Base-by-base conservation (phyloP, 1,140 invertebrate genomes). In the Pseudomyrmex dendroicus region DNA sequence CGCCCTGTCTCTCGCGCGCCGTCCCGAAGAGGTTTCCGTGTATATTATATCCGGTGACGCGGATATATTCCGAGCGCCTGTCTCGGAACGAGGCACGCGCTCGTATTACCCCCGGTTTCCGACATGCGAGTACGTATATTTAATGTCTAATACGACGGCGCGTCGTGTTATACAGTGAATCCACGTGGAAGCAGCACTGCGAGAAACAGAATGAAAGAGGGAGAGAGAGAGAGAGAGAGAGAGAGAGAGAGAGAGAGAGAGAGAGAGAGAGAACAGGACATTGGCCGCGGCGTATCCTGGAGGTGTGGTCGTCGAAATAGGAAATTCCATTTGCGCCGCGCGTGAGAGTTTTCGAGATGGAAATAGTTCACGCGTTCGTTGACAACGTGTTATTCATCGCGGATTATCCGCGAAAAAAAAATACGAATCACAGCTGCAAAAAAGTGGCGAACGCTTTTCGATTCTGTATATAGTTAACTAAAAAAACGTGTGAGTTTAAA, bases 101-200 rank as follows among this genome's bases (percentile, higher is more conserved):
- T 86, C 84, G 73, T 86, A 89, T 89, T 89, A 89, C 82, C 77
- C 66, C 82, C 66, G 44, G 70, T 82, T 67, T n/a, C 85, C 62
- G 83, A 85, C 86, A 62, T 56, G 35, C 35, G 62, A 87, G 68
- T 73, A 83, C 73, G 84, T 83, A 90, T 90, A 86, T 89, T 84
- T 90, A 90, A 90, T 72, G 72, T 88, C 84, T 86, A 88, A 86
- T 87, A 84, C 83, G 63, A 80, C 72, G 63, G 74, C 72, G 62
- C 70, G 83, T 84, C 62, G 48, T 57, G 73, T 74, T 83, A 78
- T 72, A 61, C 57, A 35, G 86, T 82, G 57, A 87, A 72, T 52
- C 73, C 67, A 17, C 7, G 22, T 46, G 17, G 10, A 67, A 57
- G 35, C 35, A 20, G n/a, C 15, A 8, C 35, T 20, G 54, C 12